Evolutionary conservation across 2,888 invertebrate species (phyloP).

Genomic region (Scaptomyza tumidula): DNA sequence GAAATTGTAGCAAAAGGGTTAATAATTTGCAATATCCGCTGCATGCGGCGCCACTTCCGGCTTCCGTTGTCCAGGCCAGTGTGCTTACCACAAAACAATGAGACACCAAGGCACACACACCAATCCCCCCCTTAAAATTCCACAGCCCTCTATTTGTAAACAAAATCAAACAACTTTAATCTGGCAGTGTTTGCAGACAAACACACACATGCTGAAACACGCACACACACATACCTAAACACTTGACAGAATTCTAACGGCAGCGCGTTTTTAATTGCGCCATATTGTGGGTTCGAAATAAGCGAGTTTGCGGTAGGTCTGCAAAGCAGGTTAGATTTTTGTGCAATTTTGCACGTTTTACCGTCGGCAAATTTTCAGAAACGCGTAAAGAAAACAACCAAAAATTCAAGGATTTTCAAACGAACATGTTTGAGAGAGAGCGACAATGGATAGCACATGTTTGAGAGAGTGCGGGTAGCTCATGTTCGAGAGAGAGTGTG

Average conservation of each 20-base stretch:
- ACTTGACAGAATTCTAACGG: conserved; percentile 21
- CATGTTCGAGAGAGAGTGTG: conserved; percentile 21
- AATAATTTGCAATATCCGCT: conserved; percentile 81
- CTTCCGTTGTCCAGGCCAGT: conserved; percentile 61
- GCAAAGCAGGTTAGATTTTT: neutral
- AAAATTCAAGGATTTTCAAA: conserved; percentile 30
- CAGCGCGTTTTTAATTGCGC: conserved; percentile 64
- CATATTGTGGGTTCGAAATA: conserved; percentile 70
- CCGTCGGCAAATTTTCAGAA: conserved; percentile 37
- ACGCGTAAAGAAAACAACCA: conserved; percentile 2
- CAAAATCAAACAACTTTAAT: conserved; percentile 40
- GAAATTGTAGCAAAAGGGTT: conserved; percentile 69
- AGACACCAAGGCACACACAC: conserved; percentile 32
- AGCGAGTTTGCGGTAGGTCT: conserved; percentile 74
- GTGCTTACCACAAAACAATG: conserved; percentile 39
- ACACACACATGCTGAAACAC: conserved; percentile 1
- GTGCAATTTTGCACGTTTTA: conserved; percentile 20
- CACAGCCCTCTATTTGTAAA: conserved; percentile 8
- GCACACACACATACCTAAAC: conserved; percentile 9
- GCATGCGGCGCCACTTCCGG: conserved; percentile 68
- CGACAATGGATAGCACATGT: conserved; percentile 4
- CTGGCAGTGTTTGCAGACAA: conserved; percentile 24
- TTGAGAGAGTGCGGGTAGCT: conserved; percentile 2
- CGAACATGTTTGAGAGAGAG: conserved; percentile 32
- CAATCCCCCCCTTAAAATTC: neutral